Conservation (phyloP, 2,888 invertebrate genomes). For the Athrips mouffetella region DNA sequence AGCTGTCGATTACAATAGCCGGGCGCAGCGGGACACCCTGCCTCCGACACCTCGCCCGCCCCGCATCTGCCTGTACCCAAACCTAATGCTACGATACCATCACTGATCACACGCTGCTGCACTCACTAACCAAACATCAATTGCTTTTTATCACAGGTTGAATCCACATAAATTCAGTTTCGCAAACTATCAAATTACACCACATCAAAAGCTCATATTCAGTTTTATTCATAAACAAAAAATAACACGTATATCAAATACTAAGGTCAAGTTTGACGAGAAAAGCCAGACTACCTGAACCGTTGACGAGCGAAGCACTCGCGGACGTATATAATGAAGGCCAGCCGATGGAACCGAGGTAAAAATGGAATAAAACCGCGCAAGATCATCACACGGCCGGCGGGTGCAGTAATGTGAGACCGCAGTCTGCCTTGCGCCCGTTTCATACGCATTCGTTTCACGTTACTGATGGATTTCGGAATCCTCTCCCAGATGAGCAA, state of each 20-base stretch:
- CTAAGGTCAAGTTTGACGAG: constrained; percentile 69
- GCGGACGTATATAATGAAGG: constrained; percentile 71
- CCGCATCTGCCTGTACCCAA: constrained; percentile 45
- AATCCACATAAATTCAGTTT: constrained; percentile 55
- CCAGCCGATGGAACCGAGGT: constrained; percentile 60
- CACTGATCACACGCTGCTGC: constrained; percentile 37
- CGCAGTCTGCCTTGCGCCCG: constrained; percentile 24
- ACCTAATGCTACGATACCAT: constrained; percentile 54
- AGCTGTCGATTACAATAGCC: constrained; percentile 77
- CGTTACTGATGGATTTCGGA: neutral
- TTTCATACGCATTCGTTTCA: neutral
- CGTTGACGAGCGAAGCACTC: constrained; percentile 61
- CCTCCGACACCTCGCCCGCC: constrained; percentile 55
- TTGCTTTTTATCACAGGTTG: constrained; percentile 51
- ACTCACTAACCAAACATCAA: constrained; percentile 40
- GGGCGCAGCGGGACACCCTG: constrained; percentile 63
- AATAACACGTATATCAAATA: constrained; percentile 69
- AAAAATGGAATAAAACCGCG: constrained; percentile 65
- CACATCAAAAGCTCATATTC: constrained; percentile 66
- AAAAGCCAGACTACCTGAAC: constrained; percentile 69
- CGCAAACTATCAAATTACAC: constrained; percentile 70
- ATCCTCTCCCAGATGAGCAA: neutral
- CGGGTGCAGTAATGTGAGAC: constrained; percentile 55
- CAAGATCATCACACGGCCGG: constrained; percentile 70
- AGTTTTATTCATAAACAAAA: constrained; percentile 62